Evolutionary conservation across 2,888 invertebrate species (phyloP).

Genomic region (Byasa hedistus): DNA sequence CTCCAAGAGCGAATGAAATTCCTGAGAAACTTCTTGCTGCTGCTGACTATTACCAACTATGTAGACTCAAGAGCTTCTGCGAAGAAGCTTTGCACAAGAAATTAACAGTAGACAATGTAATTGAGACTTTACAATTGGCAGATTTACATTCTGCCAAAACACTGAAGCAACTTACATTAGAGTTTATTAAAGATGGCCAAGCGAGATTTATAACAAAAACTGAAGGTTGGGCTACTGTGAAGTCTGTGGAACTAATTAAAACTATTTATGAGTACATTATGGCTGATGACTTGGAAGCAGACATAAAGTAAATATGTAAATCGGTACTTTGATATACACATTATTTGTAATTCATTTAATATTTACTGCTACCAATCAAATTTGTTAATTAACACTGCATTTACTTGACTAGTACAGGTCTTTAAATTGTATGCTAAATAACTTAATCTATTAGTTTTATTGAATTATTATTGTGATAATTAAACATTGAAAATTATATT

Average conservation of each 20-base stretch:
- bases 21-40: conserved; percentile 70
- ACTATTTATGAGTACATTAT: conserved; percentile 69
- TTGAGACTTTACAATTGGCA: conserved; percentile 67
- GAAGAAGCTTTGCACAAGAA: conserved; percentile 70
- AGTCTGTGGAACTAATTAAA: conserved; percentile 68
- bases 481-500: no score
- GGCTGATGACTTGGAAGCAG: conserved; percentile 62
- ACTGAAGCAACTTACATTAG: conserved; percentile 60
- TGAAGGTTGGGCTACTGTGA: conserved; percentile 65
- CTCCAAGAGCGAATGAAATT: conserved; percentile 66
- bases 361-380: no score
- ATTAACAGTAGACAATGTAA: conserved; percentile 70
- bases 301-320: conserved; percentile 33
- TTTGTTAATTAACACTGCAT: no score
- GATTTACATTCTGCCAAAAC: conserved; percentile 66
- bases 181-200: conserved; percentile 73
- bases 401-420: no score
- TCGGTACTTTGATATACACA: no score
- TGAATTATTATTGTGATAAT: no score
- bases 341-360: no score
- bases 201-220: conserved; percentile 68
- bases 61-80: conserved; percentile 63
- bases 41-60: conserved; percentile 70
- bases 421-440: no score
- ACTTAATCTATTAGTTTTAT: no score